phyloP scores from a whole-genome alignment of 2,888 invertebrate genomes.

The Amphimallon solstitiale region DNA sequence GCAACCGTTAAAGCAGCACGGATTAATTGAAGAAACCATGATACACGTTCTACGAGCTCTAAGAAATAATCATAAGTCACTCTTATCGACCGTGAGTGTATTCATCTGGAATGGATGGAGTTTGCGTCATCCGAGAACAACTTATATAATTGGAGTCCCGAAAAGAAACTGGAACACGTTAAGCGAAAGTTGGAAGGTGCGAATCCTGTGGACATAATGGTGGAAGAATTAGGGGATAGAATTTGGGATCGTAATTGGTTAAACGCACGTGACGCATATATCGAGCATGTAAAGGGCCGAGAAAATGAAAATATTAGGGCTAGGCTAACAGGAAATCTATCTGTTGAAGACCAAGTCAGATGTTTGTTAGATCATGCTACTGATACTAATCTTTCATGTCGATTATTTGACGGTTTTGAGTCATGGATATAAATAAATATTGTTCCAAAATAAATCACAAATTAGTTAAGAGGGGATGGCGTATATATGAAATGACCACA shows the following conservation, averaged over 20 bases:
- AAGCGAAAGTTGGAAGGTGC: slow-evolving; percentile 70
- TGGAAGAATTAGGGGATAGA: slow-evolving; percentile 64
- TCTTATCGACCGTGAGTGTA: slow-evolving; percentile 75
- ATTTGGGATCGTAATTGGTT: slow-evolving; percentile 49
- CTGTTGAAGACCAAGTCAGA: slow-evolving; percentile 69
- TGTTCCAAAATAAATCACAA: too few species aligned
- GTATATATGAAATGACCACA: too few species aligned
- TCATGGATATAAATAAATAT: slow-evolving; percentile 76
- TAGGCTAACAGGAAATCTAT: slow-evolving; percentile 54
- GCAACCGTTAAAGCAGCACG: slow-evolving; percentile 70
- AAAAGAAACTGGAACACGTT: slow-evolving; percentile 67
- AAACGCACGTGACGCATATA: slow-evolving; percentile 56
- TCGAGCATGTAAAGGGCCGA: slow-evolving; percentile 56
- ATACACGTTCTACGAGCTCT: slow-evolving; percentile 69
- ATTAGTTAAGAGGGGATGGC: too few species aligned
- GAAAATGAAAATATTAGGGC: slow-evolving; percentile 31
- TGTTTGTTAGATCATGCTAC: slow-evolving; percentile 76
- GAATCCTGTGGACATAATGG: slow-evolving; percentile 69
- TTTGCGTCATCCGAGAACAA: slow-evolving; percentile 40
- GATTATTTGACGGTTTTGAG: slow-evolving; percentile 71
- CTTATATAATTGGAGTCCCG: slow-evolving; percentile 67
- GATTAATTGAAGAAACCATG: slow-evolving; percentile 68
- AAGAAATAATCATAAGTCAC: slow-evolving; percentile 63
- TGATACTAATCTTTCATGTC: slow-evolving; percentile 74
- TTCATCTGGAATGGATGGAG: slow-evolving; percentile 77